Conservation (phyloP, 2,888 invertebrate genomes). For the Drosophila anomelani region DNA sequence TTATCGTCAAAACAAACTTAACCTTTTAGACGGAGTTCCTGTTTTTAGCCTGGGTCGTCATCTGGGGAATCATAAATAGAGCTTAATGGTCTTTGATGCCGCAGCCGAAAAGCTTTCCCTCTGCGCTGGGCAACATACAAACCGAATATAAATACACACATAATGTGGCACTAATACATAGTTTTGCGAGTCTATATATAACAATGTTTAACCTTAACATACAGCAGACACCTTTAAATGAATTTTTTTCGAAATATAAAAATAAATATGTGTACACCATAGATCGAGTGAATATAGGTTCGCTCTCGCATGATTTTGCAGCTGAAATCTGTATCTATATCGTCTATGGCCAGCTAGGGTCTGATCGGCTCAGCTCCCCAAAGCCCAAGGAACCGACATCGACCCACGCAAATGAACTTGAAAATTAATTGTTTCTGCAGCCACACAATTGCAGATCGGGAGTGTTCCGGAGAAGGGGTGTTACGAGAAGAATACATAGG, state of each 20-base stretch:
- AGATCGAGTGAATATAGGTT: slow-evolving; percentile 28
- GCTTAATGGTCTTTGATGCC: slow-evolving; percentile 47
- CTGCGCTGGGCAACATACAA: slow-evolving; percentile 35
- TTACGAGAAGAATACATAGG: slow-evolving; percentile 16
- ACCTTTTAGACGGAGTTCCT: slow-evolving; percentile 1
- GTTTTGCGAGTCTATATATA: slow-evolving; percentile 44
- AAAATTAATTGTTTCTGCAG: slow-evolving; percentile 69
- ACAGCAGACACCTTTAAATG: slow-evolving; percentile 76
- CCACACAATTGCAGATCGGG: slow-evolving; percentile 56
- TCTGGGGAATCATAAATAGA: slow-evolving; percentile 39
- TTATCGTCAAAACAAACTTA: not conserved
- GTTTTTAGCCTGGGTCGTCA: slow-evolving; percentile 11
- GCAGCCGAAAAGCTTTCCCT: slow-evolving; percentile 59
- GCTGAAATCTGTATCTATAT: slow-evolving; percentile 31
- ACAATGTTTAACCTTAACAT: slow-evolving; percentile 78
- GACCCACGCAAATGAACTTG: slow-evolving; percentile 75
- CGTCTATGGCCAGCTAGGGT: slow-evolving; percentile 60
- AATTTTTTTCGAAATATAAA: slow-evolving; percentile 75
- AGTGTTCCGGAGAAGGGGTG: slow-evolving; percentile 7
- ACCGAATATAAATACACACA: slow-evolving; percentile 49
- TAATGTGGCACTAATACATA: slow-evolving; percentile 38
- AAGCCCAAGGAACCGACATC: slow-evolving; percentile 13
- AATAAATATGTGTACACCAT: slow-evolving; percentile 64
- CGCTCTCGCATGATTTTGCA: slow-evolving; percentile 44
- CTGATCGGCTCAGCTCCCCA: slow-evolving; percentile 26